Conservation (phyloP, 2,113 vertebrate species). For the Pomatorhinus ruficollis region DNA sequence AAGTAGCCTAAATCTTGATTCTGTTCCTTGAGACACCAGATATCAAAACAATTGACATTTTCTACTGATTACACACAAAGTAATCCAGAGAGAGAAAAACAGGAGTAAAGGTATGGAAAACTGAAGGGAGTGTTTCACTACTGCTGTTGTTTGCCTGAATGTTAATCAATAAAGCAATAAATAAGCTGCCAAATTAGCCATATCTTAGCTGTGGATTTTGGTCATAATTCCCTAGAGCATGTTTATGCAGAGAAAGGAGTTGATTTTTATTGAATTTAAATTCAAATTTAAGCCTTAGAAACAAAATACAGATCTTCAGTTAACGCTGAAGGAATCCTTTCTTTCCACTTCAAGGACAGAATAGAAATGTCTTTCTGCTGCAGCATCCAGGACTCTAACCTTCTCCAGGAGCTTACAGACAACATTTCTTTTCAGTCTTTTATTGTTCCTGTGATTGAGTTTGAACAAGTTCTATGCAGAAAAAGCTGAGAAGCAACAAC, state of each 20-base stretch:
- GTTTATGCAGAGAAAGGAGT: conserved; percentile 35
- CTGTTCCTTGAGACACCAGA: neutral
- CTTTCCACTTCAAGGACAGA: neutral
- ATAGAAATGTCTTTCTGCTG: neutral
- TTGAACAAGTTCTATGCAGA: neutral
- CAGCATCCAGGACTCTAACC: neutral
- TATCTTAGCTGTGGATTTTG: conserved; percentile 19
- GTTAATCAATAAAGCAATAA: conserved; percentile 68
- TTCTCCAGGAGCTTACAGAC: neutral
- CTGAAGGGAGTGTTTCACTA: neutral
- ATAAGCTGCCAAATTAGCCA: conserved; percentile 52
- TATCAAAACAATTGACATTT: conserved; percentile 29
- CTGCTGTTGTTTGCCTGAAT: conserved; percentile 37
- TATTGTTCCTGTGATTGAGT: neutral
- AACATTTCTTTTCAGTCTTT: neutral
- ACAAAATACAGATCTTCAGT: conserved; percentile 1
- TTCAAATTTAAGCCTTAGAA: conserved; percentile 35
- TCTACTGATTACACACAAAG: neutral
- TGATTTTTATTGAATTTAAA: conserved; percentile 61
- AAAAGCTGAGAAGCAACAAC: neutral
- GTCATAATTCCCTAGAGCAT: conserved; percentile 29
- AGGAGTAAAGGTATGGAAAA: conserved; percentile 15
- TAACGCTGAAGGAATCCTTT: neutral
- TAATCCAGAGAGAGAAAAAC: conserved; percentile 8
- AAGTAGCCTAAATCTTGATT: neutral